Evolutionary conservation across 2,888 invertebrate genomes (phyloP).

Genomic region (Saturnia japonica): DNA sequence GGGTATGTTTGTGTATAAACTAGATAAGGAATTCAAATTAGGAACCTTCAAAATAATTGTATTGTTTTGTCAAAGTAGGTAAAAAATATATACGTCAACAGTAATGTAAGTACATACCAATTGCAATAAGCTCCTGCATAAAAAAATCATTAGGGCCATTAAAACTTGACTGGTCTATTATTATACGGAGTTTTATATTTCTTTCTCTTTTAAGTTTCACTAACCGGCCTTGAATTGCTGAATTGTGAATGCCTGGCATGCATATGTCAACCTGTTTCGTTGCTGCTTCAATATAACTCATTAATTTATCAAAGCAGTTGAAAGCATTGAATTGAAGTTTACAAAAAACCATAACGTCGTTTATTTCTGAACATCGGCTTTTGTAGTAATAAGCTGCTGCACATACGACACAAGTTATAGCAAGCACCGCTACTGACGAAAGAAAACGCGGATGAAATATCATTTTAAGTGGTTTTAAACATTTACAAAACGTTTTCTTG

Average conservation of each 20-base stretch:
- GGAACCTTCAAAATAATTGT: too few relatives aligned
- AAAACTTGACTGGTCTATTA: conserved; percentile 68
- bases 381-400: conserved; percentile 72
- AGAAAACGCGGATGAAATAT: conserved; percentile 62
- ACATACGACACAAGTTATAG: conserved; percentile 68
- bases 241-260: conserved; percentile 76
- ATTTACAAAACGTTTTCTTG: conserved; percentile 51
- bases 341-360: conserved; percentile 79
- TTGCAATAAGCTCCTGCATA: conserved; percentile 66
- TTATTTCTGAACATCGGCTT: conserved; percentile 61
- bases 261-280: conserved; percentile 66
- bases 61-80: neutral
- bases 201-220: conserved; percentile 62
- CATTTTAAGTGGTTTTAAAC: conserved; percentile 71
- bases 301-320: conserved; percentile 72
- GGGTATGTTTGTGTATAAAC: too few relatives aligned
- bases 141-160: conserved; percentile 68
- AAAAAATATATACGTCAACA: neutral
- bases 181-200: conserved; percentile 64
- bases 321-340: conserved; percentile 72
- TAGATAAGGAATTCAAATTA: neutral
- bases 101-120: conserved; percentile 51
- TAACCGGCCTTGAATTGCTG: conserved; percentile 70
- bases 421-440: conserved; percentile 68
- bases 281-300: conserved; percentile 70